Percentiles rank a stretch among this genome's conserved stretches.
Conservation (phyloP, 2,888 invertebrate genomes). For the Stenodema calcarata region DNA sequence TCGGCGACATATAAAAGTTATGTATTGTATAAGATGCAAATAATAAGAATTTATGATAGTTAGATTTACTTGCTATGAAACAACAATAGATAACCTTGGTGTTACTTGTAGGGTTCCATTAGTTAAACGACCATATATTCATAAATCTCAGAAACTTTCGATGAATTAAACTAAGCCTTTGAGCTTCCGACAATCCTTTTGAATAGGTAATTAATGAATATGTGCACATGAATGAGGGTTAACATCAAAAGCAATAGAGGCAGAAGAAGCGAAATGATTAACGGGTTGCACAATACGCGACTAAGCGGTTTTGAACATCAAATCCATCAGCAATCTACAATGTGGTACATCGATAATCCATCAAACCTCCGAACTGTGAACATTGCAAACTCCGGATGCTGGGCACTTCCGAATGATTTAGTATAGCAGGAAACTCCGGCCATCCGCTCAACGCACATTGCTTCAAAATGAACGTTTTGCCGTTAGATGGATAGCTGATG, state of each 20-base stretch:
- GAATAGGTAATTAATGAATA: too few species aligned
- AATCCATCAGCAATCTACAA: background rate
- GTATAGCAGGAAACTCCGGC: background rate
- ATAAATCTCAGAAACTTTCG: too few species aligned
- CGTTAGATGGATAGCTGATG: background rate
- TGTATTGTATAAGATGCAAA: too few species aligned
- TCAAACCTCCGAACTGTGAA: background rate
- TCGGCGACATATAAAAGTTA: too few species aligned
- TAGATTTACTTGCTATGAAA: too few species aligned
- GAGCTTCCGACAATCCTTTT: too few species aligned
- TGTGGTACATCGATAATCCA: background rate
- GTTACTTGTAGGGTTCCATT: too few species aligned
- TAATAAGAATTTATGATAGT: too few species aligned
- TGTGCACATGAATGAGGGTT: too few species aligned
- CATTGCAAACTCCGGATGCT: background rate
- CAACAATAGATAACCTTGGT: too few species aligned
- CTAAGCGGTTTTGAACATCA: background rate
- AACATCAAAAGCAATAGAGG: background rate
- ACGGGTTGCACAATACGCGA: background rate
- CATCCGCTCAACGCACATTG: background rate
- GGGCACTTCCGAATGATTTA: background rate
- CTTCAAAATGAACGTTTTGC: background rate
- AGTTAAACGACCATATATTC: too few species aligned
- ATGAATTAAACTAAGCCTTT: too few species aligned
- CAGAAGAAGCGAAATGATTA: background rate